Conservation (phyloP, 2,113 vertebrate species). For the Pongo abelii region DNA sequence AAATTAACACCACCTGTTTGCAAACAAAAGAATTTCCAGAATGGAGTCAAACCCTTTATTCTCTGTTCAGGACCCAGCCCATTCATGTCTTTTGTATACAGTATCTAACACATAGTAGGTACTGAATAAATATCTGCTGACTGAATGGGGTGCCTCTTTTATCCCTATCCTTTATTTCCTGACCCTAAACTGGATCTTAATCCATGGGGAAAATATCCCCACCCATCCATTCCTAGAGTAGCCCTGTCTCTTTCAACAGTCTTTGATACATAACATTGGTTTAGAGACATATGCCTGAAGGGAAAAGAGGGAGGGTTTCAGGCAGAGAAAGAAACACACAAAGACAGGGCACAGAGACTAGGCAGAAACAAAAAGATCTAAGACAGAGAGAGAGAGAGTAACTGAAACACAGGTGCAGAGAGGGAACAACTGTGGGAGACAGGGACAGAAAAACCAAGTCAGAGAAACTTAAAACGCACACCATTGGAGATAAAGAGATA, state of each 20-base stretch:
- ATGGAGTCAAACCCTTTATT: neutral
- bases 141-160: neutral
- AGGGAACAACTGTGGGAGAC: neutral
- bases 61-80: neutral
- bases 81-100: neutral
- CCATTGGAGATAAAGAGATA: neutral
- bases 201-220: neutral
- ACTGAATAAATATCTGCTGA: neutral
- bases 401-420: neutral
- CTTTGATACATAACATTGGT: neutral
- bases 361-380: neutral
- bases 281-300: conserved; percentile 7
- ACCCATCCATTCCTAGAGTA: neutral
- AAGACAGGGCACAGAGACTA: neutral
- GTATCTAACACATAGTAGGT: neutral
- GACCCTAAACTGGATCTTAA: neutral
- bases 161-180: conserved; percentile 12
- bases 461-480: neutral
- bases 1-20: conserved; percentile 35
- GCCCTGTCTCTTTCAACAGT: neutral
- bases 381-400: neutral
- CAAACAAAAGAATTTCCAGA: neutral
- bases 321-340: neutral
- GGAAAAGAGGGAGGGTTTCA: neutral
- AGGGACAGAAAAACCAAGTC: neutral